Conservation (phyloP, 1,140 invertebrate genomes). For the Cyrtorhinus lividipennis region DNA sequence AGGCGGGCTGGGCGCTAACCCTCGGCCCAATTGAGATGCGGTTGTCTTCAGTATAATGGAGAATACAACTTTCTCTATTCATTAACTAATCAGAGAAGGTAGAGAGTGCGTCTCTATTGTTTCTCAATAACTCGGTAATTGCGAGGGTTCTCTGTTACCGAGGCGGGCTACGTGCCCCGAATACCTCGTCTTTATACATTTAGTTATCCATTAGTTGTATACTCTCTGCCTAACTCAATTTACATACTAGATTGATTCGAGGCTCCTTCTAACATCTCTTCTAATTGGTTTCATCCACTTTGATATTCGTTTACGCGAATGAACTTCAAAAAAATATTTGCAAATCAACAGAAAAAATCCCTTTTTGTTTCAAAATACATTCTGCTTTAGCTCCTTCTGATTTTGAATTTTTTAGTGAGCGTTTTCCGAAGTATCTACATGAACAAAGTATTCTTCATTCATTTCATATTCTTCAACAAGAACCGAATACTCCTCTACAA, state of each 20-base stretch:
- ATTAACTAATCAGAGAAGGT: slow-evolving; percentile 13
- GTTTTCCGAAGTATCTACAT: no score
- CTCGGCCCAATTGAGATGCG: slow-evolving; percentile 11
- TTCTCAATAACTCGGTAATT: slow-evolving; percentile 11
- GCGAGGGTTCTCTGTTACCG: slow-evolving; percentile 11
- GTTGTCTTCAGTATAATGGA: slow-evolving; percentile 13
- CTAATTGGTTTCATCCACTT: slow-evolving; percentile 7
- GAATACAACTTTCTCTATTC: slow-evolving; percentile 13
- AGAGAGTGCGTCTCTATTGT: slow-evolving; percentile 9
- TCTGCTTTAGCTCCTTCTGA: no score
- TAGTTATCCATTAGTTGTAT: slow-evolving; percentile 14
- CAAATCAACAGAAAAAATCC: no score
- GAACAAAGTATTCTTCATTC: no score
- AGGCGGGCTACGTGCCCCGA: slow-evolving; percentile 6
- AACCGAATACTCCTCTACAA: no score
- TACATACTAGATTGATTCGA: slow-evolving; percentile 5
- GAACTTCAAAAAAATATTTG: no score
- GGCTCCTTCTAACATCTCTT: neutral
- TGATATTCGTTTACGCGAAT: no score
- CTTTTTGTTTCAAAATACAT: no score
- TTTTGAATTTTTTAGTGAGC: no score
- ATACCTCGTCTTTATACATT: slow-evolving; percentile 14
- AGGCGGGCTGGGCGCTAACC: no score
- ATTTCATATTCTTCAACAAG: no score
- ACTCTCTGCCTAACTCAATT: neutral